Conservation (phyloP, 1,140 invertebrate species). For the Microplitis demolitor region DNA sequence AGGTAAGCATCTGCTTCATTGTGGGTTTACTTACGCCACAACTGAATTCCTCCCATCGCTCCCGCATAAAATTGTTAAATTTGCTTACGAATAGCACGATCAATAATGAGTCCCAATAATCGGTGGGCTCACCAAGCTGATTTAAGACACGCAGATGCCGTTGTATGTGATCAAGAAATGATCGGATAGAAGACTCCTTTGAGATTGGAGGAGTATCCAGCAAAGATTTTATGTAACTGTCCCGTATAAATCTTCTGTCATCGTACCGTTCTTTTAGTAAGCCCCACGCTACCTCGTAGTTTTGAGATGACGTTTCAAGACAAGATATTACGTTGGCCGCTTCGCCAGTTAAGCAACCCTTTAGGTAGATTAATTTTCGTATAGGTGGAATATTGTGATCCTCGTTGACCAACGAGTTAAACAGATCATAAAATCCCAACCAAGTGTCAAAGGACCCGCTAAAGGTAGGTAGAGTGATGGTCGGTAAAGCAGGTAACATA, state of each 20-base stretch:
- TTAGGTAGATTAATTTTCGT: constrained; percentile 30
- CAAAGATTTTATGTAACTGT: constrained; percentile 31
- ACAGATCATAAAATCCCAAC: constrained; percentile 30
- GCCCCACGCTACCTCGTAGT: constrained; percentile 34
- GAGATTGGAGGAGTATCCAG: constrained; percentile 27
- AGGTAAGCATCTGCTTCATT: neutral
- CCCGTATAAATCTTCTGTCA: constrained; percentile 30
- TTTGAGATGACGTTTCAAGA: constrained; percentile 26
- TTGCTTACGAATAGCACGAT: neutral
- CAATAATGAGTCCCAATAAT: constrained; percentile 21
- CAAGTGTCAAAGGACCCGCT: constrained; percentile 32
- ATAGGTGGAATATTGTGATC: constrained; percentile 15
- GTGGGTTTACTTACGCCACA: neutral
- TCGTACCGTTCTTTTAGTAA: constrained; percentile 32
- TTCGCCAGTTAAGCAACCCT: constrained; percentile 18
- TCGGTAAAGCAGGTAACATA: constrained; percentile 7
- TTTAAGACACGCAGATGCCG: constrained; percentile 31
- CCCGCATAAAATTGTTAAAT: neutral
- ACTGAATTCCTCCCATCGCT: neutral
- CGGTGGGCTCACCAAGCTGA: constrained; percentile 17
- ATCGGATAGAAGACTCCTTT: constrained; percentile 27
- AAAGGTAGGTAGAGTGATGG: constrained; percentile 28
- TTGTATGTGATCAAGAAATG: constrained; percentile 24
- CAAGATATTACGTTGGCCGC: constrained; percentile 30
- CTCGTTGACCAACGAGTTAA: constrained; percentile 25